phyloP scores from a whole-genome alignment of 2,888 invertebrate species.

The Autographa pulchrina region DNA sequence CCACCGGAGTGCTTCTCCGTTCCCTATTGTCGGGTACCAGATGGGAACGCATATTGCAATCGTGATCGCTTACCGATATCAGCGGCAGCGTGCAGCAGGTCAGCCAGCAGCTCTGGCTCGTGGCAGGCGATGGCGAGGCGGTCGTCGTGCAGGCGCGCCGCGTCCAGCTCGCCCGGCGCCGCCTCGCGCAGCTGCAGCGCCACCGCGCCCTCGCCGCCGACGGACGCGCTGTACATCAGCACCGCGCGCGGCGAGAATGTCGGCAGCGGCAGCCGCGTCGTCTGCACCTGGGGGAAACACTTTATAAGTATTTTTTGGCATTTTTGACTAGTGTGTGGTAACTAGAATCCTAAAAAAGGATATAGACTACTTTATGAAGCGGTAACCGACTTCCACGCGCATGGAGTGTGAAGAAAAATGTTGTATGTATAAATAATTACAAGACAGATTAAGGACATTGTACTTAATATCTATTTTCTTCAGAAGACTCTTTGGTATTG shows the following conservation, averaged over 20 bases:
- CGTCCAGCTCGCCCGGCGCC: constrained; percentile 85
- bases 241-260: constrained; percentile 90
- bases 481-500: too few species aligned
- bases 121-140: constrained; percentile 93
- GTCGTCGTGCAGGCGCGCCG: constrained; percentile 87
- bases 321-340: background rate
- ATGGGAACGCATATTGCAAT: too few species aligned
- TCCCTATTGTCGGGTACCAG: too few species aligned
- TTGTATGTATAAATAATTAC: too few species aligned
- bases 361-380: too few species aligned
- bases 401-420: too few species aligned
- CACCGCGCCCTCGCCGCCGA: constrained; percentile 90
- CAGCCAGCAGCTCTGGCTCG: constrained; percentile 93
- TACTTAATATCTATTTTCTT: too few species aligned
- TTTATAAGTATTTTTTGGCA: constrained; percentile 3
- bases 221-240: constrained; percentile 92
- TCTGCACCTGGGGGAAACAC: constrained; percentile 75
- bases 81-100: constrained; percentile 92
- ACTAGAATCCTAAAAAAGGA: too few species aligned
- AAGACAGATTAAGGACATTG: too few species aligned
- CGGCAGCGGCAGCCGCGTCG: constrained; percentile 86
- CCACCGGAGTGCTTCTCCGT: too few species aligned
- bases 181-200: constrained; percentile 91
- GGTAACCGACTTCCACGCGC: too few species aligned
- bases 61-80: constrained; percentile 85